Evolutionary conservation across 2,113 vertebrate species (phyloP).

Genomic region (Capra hircus): DNA sequence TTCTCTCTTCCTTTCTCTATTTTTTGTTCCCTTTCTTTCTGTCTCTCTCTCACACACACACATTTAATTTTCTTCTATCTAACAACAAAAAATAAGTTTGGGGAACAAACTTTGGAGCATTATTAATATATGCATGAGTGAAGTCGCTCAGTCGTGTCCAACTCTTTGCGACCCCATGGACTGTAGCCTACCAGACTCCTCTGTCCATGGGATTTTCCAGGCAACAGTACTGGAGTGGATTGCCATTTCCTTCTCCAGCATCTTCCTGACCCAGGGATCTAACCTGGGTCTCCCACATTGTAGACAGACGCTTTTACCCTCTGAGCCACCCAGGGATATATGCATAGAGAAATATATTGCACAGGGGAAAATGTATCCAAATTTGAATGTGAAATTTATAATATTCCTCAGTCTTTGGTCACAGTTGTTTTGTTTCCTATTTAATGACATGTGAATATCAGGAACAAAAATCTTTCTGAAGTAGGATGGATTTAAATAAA

Average conservation of each 20-base stretch:
- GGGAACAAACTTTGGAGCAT: neutral
- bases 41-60: neutral
- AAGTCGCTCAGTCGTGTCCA: too few relatives aligned
- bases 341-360: neutral
- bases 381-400: neutral
- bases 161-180: too few relatives aligned
- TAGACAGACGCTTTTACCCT: too few relatives aligned
- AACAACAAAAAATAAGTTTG: neutral
- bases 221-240: too few relatives aligned
- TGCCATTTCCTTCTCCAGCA: too few relatives aligned
- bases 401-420: neutral
- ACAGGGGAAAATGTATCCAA: neutral
- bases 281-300: too few relatives aligned
- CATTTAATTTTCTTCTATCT: neutral
- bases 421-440: neutral
- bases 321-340: too few relatives aligned
- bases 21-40: neutral
- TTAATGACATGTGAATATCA: neutral
- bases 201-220: too few relatives aligned
- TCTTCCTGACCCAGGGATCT: too few relatives aligned
- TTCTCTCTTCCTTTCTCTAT: neutral
- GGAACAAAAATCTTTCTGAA: neutral
- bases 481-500: neutral
- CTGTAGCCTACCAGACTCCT: too few relatives aligned
- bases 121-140: neutral